Base-by-base conservation (phyloP, 2,797 vertebrate genomes). In the Characodon lateralis region DNA sequence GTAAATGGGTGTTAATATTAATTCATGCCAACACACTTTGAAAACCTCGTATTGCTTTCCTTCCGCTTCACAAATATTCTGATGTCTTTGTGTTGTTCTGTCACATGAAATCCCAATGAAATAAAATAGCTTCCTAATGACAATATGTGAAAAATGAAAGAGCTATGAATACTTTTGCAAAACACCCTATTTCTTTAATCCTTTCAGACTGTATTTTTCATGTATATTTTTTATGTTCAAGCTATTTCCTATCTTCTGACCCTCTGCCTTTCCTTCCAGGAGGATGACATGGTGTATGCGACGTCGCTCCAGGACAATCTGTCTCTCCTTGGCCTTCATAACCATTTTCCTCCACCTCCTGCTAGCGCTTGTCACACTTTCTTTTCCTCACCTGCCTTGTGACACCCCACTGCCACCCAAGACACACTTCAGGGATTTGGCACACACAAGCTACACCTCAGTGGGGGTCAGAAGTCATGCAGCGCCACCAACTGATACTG, bases 341-440 rank as follows among this genome's bases (percentile, higher is more conserved):
- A 81, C 86, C 0, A 46, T 94, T 86, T 85, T 88, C 84, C 85
- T 95, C 71, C 92, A 95, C 79, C 85, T 94, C 88, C 87, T 95
- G 46, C 84, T 94, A 82, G 83, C 65, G 6, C 66, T 93, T 31
- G 73, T 89, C 59, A 88, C 89, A 22, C 71, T 91, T 74, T 88
- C 90, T 59, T 31, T 78, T 63, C 76, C 85, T 43, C 50, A 41
- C 2, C 80, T 74, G 50, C 22, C 85, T 76, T 93, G 94, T 31
- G 87, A 80, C 71, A 66, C 78, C 77, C 84, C 26, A 1, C 70
- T 24, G 74, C 12, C 77, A 50, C 77, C 77, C 26, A 50, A 69
- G 61, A 78, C 76, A 24, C 72, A 84, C 66, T 74, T 93, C 10
- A 88, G 90, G 72, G 90, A 91, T 59, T 91, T 93, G 79, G 91